Conservation (phyloP, 2,888 invertebrate genomes). For the Dromius quadrimaculatus region DNA sequence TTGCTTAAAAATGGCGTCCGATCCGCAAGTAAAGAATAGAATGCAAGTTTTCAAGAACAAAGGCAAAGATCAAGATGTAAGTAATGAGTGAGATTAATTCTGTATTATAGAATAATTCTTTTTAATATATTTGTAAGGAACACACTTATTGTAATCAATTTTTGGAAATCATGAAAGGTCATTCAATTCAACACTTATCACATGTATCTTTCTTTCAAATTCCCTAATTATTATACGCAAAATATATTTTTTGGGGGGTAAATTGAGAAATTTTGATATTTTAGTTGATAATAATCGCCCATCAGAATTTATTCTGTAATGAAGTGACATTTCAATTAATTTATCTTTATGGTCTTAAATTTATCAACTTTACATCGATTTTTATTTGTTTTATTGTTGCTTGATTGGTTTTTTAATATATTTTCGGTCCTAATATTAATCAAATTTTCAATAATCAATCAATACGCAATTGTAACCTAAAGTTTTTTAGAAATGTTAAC, state of each 20-base stretch:
- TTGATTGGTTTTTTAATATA: too few species aligned
- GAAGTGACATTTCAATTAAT: neutral
- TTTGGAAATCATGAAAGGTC: conserved; percentile 44
- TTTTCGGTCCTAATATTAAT: too few species aligned
- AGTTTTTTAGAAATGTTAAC: too few species aligned
- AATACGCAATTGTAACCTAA: too few species aligned
- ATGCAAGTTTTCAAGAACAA: conserved; percentile 98
- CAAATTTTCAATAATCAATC: too few species aligned
- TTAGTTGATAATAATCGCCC: too few species aligned
- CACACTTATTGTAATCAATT: conserved; percentile 20
- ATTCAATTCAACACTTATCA: conserved; percentile 40
- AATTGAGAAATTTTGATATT: neutral
- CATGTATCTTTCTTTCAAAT: conserved; percentile 28
- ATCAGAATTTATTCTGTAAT: neutral
- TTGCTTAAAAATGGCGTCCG: conserved; percentile 78
- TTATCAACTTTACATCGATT: too few species aligned
- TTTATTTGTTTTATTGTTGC: too few species aligned
- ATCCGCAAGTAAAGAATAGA: conserved; percentile 84
- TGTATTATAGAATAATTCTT: neutral
- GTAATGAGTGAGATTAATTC: conserved; percentile 64
- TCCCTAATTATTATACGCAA: conserved; percentile 13
- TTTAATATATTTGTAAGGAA: conserved; percentile 7
- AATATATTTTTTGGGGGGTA: neutral
- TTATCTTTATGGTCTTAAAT: neutral
- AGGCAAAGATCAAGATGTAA: conserved; percentile 99